Conservation (phyloP, 2,888 invertebrate species). For the Papilio protenor region DNA sequence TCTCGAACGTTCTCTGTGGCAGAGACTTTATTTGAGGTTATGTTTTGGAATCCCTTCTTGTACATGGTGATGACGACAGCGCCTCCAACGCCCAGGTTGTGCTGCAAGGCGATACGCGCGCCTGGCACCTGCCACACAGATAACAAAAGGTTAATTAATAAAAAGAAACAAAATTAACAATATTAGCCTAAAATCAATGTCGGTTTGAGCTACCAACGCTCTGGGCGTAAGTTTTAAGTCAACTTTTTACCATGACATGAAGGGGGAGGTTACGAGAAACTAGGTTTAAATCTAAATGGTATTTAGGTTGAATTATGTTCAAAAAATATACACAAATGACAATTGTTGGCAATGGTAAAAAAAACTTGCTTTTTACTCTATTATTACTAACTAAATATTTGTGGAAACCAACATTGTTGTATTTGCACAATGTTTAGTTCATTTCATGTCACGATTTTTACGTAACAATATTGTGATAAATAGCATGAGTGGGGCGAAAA, state of each 20-base stretch:
- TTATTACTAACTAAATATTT: no score
- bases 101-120: slow-evolving; percentile 95
- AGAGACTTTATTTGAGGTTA: slow-evolving; percentile 71
- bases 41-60: slow-evolving; percentile 90
- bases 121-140: slow-evolving; percentile 86
- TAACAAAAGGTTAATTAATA: background rate
- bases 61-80: slow-evolving; percentile 97
- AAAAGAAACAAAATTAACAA: background rate
- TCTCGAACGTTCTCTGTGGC: slow-evolving; percentile 78
- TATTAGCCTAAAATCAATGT: background rate
- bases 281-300: no score
- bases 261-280: no score
- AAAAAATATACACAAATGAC: no score
- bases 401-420: no score
- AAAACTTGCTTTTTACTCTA: no score
- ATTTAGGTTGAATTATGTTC: no score
- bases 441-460: background rate
- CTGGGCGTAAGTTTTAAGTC: no score
- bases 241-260: no score
- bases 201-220: no score
- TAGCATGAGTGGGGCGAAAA: background rate
- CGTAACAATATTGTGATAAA: background rate
- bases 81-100: slow-evolving; percentile 98
- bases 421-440: background rate
- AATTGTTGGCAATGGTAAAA: no score